Evolutionary conservation across 2,888 invertebrate genomes (phyloP), one percentile per base, ranked within the genome.

Genomic region (Drosophila paranaensis): DNA sequence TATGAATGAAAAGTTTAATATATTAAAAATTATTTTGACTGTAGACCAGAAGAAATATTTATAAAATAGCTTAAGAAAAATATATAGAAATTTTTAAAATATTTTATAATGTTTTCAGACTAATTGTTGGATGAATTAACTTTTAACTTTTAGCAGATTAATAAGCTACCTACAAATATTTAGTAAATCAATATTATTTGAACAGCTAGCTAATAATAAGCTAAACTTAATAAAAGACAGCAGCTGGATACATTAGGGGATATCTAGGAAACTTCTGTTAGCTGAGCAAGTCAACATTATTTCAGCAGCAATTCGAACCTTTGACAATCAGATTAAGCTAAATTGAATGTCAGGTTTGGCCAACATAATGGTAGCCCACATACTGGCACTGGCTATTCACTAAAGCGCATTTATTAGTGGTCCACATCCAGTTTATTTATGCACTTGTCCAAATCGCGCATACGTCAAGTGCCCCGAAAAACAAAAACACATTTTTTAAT

Each of bases 381-480:
- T n/a, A 16, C 5, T 27, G 35, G 35, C 16, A 16, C n/a, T 46
- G 16, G 6, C 27, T 39, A 6, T 14, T 27, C 55, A 10, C n/a
- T n/a, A 13, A 54, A 55, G 27, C 43, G 3, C 27, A 20, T 14
- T 45, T 35, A 27, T 37, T 27, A 13, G 9, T 53, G 11, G 20
- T 25, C 25, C 11, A n/a, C 33, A 13, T n/a, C 35, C 13, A 39
- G 30, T 50, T 8, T 33, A 20, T 70, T 13, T 13, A 51, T 42
- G 20, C 16, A 2, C n/a, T 35, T 9, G 39, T 20, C 16, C 27
- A 13, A 53, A 63, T 81, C 35, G 50, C 67, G 73, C 60, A 83
- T 83, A 71, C 79, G 71, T 37, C 45, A 50, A 60, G 82, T 63
- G 82, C 27, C 25, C 57, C 43, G 3, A 9, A 11, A 30, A 20